Evolutionary conservation across 2,113 vertebrate species (phyloP).

Genomic region (Puma concolor): DNA sequence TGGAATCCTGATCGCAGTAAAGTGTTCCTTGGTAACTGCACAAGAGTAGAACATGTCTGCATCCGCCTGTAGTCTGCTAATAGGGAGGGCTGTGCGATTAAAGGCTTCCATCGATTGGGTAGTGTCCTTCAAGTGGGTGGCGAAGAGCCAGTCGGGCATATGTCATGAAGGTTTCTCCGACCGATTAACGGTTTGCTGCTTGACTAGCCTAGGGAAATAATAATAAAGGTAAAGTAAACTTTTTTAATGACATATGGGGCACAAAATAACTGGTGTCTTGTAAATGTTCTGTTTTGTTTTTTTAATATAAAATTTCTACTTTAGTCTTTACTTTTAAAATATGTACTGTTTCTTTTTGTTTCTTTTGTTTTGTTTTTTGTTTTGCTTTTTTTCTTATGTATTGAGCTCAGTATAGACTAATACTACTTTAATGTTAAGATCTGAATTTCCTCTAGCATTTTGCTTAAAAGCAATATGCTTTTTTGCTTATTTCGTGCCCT

Average conservation of each 20-base stretch:
- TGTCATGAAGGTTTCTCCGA: conserved; percentile 92
- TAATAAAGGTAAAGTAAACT: conserved; percentile 93
- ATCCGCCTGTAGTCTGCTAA: conserved; percentile 91
- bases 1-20: conserved; percentile 93
- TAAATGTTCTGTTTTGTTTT: conserved; percentile 81
- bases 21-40: conserved; percentile 93
- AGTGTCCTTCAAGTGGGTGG: conserved; percentile 92
- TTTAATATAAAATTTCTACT: conserved; percentile 75
- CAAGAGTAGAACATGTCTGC: conserved; percentile 97
- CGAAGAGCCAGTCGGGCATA: conserved; percentile 94
- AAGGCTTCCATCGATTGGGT: conserved; percentile 92
- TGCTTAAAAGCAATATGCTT: conserved; percentile 87
- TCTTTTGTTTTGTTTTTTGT: conserved; percentile 47
- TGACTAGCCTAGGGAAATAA: conserved; percentile 93
- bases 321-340: conserved; percentile 81
- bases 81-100: conserved; percentile 93
- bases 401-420: conserved; percentile 84
- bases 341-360: conserved; percentile 76
- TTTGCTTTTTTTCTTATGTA: conserved; percentile 74
- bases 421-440: conserved; percentile 83
- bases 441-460: conserved; percentile 81
- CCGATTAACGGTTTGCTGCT: conserved; percentile 91
- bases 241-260: conserved; percentile 92
- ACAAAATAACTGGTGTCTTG: conserved; percentile 89
- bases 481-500: conserved; percentile 89